Percentiles rank a stretch among this genome's conserved stretches.
Conservation (phyloP, 1,140 invertebrate species). For the Parapsyche elsis region DNA sequence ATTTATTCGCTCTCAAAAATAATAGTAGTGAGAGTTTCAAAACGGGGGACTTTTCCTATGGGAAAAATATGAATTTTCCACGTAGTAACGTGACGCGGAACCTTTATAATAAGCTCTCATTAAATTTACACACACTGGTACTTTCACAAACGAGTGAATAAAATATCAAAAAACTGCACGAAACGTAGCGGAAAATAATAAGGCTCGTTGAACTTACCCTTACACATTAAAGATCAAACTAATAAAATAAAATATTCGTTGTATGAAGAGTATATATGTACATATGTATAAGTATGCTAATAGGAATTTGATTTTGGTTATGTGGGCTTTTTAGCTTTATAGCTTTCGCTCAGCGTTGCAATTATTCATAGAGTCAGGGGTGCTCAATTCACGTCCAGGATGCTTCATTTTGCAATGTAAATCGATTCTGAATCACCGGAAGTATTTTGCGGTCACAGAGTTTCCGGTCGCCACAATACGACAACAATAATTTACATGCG, state of each 20-base stretch:
- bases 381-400: not conserved
- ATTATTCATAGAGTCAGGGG: constrained; percentile 1
- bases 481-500: not conserved
- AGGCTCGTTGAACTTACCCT: too few relatives aligned
- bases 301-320: too few relatives aligned
- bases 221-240: too few relatives aligned
- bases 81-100: not conserved
- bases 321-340: too few relatives aligned
- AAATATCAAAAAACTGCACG: too few relatives aligned
- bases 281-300: too few relatives aligned
- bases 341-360: too few relatives aligned
- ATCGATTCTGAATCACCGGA: constrained; percentile 18
- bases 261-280: too few relatives aligned
- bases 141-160: too few relatives aligned
- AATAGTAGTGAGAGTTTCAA: not conserved
- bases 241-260: too few relatives aligned
- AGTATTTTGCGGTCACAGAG: not conserved
- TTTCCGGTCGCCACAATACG: not conserved
- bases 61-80: constrained; percentile 6
- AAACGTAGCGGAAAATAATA: too few relatives aligned
- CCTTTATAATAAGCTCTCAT: constrained; percentile 1
- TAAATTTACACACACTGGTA: not conserved
- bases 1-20: not conserved
- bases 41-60: too few relatives aligned
- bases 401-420: constrained; percentile 7